These are phyloP conservation scores for Schmidtea mediterranea DNA, from an alignment of 1,140 invertebrate genomes.

Conservation along the genomic window DNA sequence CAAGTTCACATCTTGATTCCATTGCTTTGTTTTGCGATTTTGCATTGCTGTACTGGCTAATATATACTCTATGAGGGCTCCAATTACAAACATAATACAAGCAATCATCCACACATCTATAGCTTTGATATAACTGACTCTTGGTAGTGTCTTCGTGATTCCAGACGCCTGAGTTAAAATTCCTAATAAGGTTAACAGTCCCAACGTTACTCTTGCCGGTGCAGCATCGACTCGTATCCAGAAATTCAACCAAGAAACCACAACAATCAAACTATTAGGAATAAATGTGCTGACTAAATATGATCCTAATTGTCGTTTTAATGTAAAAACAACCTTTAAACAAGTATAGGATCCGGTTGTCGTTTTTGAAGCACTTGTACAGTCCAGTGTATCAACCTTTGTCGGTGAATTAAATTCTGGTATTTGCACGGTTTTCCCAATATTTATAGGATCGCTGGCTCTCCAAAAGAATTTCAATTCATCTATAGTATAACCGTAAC, in stretches of 20 bases:
- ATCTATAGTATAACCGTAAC: slow-evolving; percentile 34
- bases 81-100: not conserved
- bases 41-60: not conserved
- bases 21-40: not conserved
- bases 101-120: slow-evolving; percentile 6
- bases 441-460: not conserved
- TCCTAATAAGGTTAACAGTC: slow-evolving; percentile 1
- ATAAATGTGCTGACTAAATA: slow-evolving; percentile 2
- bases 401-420: slow-evolving; percentile 6
- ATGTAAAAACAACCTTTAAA: not conserved
- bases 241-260: slow-evolving; percentile 7
- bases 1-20: slow-evolving; percentile 1
- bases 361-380: not conserved
- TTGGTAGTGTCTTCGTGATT: not conserved
- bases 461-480: slow-evolving; percentile 15
- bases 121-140: slow-evolving; percentile 4
- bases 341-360: not conserved
- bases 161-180: not conserved
- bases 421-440: slow-evolving; percentile 13
- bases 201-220: slow-evolving; percentile 4
- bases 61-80: slow-evolving; percentile 1
- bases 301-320: slow-evolving; percentile 2
- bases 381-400: not conserved
- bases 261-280: slow-evolving; percentile 2
- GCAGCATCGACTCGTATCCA: slow-evolving; percentile 1